Evolutionary conservation across 2,888 invertebrate genomes (phyloP).

Genomic region (Lithosia quadra): DNA sequence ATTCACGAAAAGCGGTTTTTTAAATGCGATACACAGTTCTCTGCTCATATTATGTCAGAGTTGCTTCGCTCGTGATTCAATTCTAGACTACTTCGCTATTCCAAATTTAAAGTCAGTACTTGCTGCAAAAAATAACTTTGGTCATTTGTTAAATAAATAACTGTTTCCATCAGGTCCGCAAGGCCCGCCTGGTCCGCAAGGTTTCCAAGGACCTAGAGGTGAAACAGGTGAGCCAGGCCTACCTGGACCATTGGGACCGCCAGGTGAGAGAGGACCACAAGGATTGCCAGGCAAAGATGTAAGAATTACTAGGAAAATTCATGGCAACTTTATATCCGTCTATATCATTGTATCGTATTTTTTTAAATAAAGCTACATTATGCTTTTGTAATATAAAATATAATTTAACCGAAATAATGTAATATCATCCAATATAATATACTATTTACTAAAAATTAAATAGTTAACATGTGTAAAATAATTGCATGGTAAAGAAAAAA

Average conservation of each 20-base stretch:
- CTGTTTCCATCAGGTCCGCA: constrained; percentile 70
- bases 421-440: too few relatives aligned
- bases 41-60: too few relatives aligned
- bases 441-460: too few relatives aligned
- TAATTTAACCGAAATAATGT: too few relatives aligned
- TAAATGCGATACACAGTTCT: too few relatives aligned
- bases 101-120: neutral
- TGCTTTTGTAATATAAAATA: too few relatives aligned
- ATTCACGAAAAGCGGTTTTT: too few relatives aligned
- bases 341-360: neutral
- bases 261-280: constrained; percentile 90
- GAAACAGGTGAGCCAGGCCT: constrained; percentile 92
- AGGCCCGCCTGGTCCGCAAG: constrained; percentile 89
- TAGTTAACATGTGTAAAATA: too few relatives aligned
- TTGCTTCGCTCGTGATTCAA: too few relatives aligned
- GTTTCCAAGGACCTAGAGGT: constrained; percentile 94
- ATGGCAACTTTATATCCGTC: neutral
- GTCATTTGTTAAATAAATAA: neutral
- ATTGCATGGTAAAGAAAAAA: too few relatives aligned
- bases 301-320: constrained; percentile 51
- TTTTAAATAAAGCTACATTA: too few relatives aligned
- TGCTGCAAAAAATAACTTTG: neutral
- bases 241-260: constrained; percentile 88
- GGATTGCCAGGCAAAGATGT: constrained; percentile 93
- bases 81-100: too few relatives aligned